A percentile compares a stretch with the other conserved stretches of the same genome.
phyloP scores from a whole-genome alignment of 2,797 vertebrate genomes.

The Pipistrellus pipistrellus region DNA sequence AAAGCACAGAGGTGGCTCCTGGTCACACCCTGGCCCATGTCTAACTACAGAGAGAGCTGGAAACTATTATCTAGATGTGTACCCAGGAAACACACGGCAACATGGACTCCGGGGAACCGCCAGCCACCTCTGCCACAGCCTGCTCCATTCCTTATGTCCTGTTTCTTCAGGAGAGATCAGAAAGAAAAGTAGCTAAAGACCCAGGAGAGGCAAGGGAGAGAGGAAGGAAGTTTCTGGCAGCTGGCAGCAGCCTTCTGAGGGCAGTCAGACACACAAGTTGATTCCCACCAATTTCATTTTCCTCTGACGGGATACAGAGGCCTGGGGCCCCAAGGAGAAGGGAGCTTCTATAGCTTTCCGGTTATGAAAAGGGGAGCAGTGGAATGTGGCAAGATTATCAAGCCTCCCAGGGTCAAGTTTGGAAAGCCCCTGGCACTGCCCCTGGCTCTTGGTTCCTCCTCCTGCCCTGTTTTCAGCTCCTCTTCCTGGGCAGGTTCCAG shows the following conservation, averaged over 20 bases:
- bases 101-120: not conserved
- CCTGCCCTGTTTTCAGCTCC: not conserved
- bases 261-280: not conserved
- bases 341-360: not conserved
- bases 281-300: not conserved
- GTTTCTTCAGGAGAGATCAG: not conserved
- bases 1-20: not conserved
- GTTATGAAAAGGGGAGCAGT: not conserved
- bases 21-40: not conserved
- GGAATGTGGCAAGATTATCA: not conserved
- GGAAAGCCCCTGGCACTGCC: slow-evolving; percentile 56
- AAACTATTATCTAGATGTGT: not conserved
- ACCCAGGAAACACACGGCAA: not conserved
- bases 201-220: not conserved
- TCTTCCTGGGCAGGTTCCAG: not conserved
- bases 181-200: not conserved
- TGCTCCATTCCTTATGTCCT: not conserved
- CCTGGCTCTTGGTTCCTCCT: not conserved
- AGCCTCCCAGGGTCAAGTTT: slow-evolving; percentile 1
- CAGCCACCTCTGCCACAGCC: not conserved
- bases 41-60: not conserved
- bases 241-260: not conserved
- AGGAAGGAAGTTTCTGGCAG: not conserved
- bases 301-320: not conserved
- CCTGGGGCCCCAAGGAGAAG: accelerated